These are phyloP conservation scores for Sturnus vulgaris DNA, from an alignment of 2,113 vertebrate species.

Conservation along the genomic window DNA sequence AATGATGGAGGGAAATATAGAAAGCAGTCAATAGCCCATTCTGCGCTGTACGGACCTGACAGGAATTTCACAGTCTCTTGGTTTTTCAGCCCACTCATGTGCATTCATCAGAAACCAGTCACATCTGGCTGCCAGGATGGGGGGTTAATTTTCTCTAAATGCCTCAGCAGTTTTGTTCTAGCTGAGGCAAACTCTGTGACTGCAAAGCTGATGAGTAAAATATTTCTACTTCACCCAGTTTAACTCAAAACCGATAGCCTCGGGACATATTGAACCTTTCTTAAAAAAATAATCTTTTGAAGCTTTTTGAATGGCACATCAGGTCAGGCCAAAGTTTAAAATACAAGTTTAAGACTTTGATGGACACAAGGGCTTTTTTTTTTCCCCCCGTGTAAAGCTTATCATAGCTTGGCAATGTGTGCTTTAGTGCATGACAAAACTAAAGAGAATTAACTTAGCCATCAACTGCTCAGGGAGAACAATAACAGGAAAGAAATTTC, in stretches of 20 bases:
- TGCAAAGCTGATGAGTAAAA: conserved; percentile 99
- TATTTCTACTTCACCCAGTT: conserved; percentile 99
- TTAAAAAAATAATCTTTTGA: conserved; percentile 90
- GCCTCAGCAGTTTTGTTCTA: conserved; percentile 99
- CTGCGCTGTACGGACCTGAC: conserved; percentile 96
- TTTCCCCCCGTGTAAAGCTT: conserved; percentile 83
- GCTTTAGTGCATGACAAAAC: conserved; percentile 93
- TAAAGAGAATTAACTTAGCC: conserved; percentile 99
- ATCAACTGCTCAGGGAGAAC: conserved; percentile 93
- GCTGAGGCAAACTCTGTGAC: conserved; percentile 99
- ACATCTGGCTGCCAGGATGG: conserved; percentile 99
- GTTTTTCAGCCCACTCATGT: conserved; percentile 99
- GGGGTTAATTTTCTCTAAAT: conserved; percentile 99
- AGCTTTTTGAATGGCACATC: conserved; percentile 91
- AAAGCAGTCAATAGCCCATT: conserved; percentile 99
- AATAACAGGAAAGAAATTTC: conserved; percentile 91
- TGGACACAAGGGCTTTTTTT: conserved; percentile 82
- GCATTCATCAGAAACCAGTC: conserved; percentile 99
- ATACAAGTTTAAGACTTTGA: conserved; percentile 91
- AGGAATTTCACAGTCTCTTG: conserved; percentile 99
- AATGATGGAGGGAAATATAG: conserved; percentile 99
- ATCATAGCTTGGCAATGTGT: conserved; percentile 93
- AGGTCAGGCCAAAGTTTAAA: conserved; percentile 95
- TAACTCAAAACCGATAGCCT: conserved; percentile 99
- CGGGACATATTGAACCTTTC: conserved; percentile 93